Conservation (phyloP, 2,888 invertebrate species). For the Melinaea menophilus region DNA sequence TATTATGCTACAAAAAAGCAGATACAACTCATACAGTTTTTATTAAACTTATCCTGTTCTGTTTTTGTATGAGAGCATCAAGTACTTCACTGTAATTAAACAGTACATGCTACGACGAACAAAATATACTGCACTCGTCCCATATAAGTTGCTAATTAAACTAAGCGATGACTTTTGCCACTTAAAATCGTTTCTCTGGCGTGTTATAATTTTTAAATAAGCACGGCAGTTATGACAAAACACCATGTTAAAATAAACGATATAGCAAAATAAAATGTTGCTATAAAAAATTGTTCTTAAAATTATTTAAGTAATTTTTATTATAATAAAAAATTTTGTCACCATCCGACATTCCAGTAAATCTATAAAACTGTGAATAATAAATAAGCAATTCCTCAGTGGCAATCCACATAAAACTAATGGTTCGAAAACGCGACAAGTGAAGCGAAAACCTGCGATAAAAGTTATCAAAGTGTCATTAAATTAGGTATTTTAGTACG, state of each 20-base stretch:
- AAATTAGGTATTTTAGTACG: conserved; percentile 67
- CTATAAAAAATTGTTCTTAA: too few relatives aligned
- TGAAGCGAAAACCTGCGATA: conserved; percentile 74
- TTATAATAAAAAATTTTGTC: background rate
- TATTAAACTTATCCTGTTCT: conserved; percentile 5
- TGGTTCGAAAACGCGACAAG: conserved; percentile 72
- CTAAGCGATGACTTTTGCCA: conserved; percentile 18
- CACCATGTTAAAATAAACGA: conserved; percentile 1
- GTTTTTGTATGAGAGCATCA: conserved; percentile 11
- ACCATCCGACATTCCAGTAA: conserved; percentile 14
- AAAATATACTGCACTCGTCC: conserved; percentile 14
- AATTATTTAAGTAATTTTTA: too few relatives aligned
- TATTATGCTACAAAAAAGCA: background rate
- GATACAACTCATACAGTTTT: background rate
- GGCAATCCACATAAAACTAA: conserved; percentile 76
- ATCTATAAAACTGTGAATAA: conserved; percentile 41
- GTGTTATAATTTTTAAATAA: background rate
- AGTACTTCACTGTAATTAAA: conserved; percentile 19
- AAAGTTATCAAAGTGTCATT: conserved; percentile 76
- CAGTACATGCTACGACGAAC: conserved; percentile 12
- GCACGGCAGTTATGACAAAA: background rate
- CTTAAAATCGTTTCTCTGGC: conserved; percentile 6
- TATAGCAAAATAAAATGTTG: too few relatives aligned
- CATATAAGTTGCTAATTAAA: conserved; percentile 19
- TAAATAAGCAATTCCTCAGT: conserved; percentile 70